Conservation (phyloP, 1,140 invertebrate species). For the Ips typographus region DNA sequence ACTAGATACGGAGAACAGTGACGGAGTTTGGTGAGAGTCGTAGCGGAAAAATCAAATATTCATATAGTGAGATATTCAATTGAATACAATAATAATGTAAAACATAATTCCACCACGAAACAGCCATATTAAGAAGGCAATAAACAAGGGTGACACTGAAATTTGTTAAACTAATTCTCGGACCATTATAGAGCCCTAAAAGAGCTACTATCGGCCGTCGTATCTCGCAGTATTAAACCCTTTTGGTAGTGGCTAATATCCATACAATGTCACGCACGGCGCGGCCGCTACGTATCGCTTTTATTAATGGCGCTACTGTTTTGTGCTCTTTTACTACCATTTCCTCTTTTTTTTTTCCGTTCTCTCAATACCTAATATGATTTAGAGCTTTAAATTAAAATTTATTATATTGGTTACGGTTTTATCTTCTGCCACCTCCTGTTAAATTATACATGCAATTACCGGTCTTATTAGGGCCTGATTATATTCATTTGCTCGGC, state of each 20-base stretch:
- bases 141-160: conserved; percentile 32
- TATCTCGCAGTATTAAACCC: conserved; percentile 34
- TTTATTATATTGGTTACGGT: conserved; percentile 46
- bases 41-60: conserved; percentile 2
- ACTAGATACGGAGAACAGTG: not conserved
- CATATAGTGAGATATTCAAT: conserved; percentile 2
- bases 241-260: conserved; percentile 42
- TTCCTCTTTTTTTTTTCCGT: conserved; percentile 1
- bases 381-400: conserved; percentile 39
- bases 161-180: conserved; percentile 37
- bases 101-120: conserved; percentile 18
- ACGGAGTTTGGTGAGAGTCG: not conserved
- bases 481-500: conserved; percentile 44
- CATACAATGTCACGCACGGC: conserved; percentile 46
- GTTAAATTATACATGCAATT: conserved; percentile 46
- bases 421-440: conserved; percentile 45
- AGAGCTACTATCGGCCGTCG: conserved; percentile 29
- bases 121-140: conserved; percentile 22
- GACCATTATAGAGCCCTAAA: conserved; percentile 34
- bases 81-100: not conserved
- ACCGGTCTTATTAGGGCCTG: conserved; percentile 45
- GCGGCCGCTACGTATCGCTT: conserved; percentile 41
- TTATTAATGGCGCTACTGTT: conserved; percentile 40
- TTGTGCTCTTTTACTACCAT: conserved; percentile 1
- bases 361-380: not conserved